A percentile compares a stretch with the other conserved stretches of the same genome.
Evolutionary conservation across 2,888 invertebrate species (phyloP).

Genomic region (Patella ulyssiponensis): DNA sequence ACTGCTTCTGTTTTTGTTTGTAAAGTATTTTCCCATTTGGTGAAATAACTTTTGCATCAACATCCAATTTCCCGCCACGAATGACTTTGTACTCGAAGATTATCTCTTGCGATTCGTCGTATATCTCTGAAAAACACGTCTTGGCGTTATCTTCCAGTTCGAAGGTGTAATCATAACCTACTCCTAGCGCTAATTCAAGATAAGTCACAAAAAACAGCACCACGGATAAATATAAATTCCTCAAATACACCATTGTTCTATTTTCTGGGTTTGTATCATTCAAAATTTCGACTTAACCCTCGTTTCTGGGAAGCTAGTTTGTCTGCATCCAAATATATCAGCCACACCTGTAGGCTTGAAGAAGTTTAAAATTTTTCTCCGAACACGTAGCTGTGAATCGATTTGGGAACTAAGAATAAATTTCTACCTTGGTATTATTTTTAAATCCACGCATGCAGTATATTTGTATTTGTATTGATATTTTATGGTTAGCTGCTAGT

Average conservation of each 20-base stretch:
- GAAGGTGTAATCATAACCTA: constrained; percentile 46
- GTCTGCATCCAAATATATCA: background rate
- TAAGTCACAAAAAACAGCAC: background rate
- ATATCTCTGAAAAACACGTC: constrained; percentile 63
- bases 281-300: background rate
- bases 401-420: too few relatives aligned
- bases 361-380: too few relatives aligned
- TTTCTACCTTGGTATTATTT: too few relatives aligned
- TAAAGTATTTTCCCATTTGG: constrained; percentile 65
- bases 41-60: constrained; percentile 61
- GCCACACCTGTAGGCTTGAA: background rate
- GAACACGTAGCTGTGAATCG: too few relatives aligned
- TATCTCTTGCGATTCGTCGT: constrained; percentile 48
- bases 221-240: background rate
- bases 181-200: background rate
- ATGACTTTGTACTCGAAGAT: constrained; percentile 63
- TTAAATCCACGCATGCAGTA: too few relatives aligned
- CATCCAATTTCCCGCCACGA: constrained; percentile 66
- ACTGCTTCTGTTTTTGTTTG: constrained; percentile 49
- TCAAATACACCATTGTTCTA: background rate
- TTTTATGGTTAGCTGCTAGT: background rate
- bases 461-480: background rate
- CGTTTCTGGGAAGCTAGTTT: background rate
- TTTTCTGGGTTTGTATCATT: background rate
- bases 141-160: constrained; percentile 63